Conservation (phyloP, 1,140 invertebrate genomes). For the Antheraea mylitta region DNA sequence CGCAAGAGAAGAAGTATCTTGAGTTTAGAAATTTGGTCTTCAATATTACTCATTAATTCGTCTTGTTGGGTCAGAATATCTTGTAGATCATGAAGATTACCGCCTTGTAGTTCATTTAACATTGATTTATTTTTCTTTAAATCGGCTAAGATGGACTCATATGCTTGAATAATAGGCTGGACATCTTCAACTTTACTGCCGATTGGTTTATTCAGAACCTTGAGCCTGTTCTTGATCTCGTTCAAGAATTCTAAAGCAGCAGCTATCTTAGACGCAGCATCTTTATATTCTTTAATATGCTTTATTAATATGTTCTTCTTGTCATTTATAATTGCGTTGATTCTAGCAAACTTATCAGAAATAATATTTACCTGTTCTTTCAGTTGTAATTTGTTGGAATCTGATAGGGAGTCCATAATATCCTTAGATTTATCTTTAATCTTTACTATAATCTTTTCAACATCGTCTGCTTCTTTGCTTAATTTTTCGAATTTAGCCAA, state of each 20-base stretch:
- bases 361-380: slow-evolving; percentile 88
- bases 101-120: slow-evolving; percentile 87
- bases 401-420: slow-evolving; percentile 89
- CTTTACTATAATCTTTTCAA: slow-evolving; percentile 85
- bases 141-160: slow-evolving; percentile 89
- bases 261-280: slow-evolving; percentile 87
- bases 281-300: slow-evolving; percentile 88
- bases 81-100: slow-evolving; percentile 87
- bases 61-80: slow-evolving; percentile 89
- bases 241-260: slow-evolving; percentile 90
- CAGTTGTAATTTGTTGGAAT: slow-evolving; percentile 89
- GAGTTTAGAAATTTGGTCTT: slow-evolving; percentile 90
- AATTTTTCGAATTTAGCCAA: slow-evolving; percentile 90
- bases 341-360: slow-evolving; percentile 86
- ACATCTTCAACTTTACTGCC: slow-evolving; percentile 92
- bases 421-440: slow-evolving; percentile 89
- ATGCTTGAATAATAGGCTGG: slow-evolving; percentile 86
- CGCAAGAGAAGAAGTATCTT: slow-evolving; percentile 88
- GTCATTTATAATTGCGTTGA: slow-evolving; percentile 87
- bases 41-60: slow-evolving; percentile 89
- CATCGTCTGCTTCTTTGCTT: slow-evolving; percentile 85
- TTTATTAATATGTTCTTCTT: slow-evolving; percentile 85
- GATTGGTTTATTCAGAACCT: slow-evolving; percentile 90
- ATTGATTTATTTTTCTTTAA: slow-evolving; percentile 89
- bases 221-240: slow-evolving; percentile 89